phyloP scores from a whole-genome alignment of 2,113 vertebrate species.

The Takifugu flavidus region DNA sequence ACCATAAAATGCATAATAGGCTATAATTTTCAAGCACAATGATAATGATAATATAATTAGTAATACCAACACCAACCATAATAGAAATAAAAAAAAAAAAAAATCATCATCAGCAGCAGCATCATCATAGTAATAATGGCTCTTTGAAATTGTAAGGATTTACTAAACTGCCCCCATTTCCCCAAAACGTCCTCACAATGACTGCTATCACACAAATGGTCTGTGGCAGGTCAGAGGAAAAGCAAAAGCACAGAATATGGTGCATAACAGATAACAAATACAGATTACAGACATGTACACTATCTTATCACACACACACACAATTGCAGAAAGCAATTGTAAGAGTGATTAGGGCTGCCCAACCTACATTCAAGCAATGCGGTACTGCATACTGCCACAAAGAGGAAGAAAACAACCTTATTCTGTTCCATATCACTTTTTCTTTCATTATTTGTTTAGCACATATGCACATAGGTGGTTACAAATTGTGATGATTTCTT shows the following conservation, averaged over 20 bases:
- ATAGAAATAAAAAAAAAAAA: no score
- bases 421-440: conserved; percentile 49
- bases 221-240: no score
- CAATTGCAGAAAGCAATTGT: conserved; percentile 26
- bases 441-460: conserved; percentile 30
- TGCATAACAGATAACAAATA: conserved; percentile 26
- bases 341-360: conserved; percentile 68
- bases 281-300: conserved; percentile 48
- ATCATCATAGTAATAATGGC: no score
- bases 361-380: conserved; percentile 73
- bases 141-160: no score
- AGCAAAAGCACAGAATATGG: conserved; percentile 31
- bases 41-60: no score
- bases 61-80: no score
- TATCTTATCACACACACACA: conserved; percentile 21
- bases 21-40: no score
- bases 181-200: no score
- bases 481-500: conserved; percentile 21
- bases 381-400: conserved; percentile 48
- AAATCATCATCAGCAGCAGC: no score
- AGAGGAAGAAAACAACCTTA: conserved; percentile 55
- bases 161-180: no score
- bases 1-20: no score
- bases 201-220: no score
- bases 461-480: conserved; percentile 4